Conservation (phyloP, 2,888 invertebrate genomes). For the Lasioglossum malachurum region DNA sequence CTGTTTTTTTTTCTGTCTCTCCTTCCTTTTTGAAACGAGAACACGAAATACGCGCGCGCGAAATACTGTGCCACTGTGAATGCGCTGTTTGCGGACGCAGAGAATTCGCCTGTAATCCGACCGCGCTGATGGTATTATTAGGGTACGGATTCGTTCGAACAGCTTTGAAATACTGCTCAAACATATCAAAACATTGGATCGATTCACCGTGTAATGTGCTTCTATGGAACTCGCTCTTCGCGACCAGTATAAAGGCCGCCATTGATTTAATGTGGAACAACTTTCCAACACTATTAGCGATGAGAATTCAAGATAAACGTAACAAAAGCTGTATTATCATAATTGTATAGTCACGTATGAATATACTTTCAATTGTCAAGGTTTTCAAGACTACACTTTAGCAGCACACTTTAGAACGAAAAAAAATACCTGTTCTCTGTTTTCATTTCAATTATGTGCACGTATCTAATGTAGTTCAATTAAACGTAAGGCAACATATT, state of each 20-base stretch:
- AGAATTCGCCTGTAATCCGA: slow-evolving; percentile 8
- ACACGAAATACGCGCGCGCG: background rate
- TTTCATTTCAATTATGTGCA: too few species aligned
- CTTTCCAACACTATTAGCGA: background rate
- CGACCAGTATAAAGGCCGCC: background rate
- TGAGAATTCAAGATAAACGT: background rate
- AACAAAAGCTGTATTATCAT: background rate
- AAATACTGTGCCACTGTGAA: slow-evolving; percentile 4
- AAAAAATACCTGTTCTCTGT: background rate
- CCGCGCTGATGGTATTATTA: slow-evolving; percentile 14
- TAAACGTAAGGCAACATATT: too few species aligned
- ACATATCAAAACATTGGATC: background rate
- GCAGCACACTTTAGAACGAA: too few species aligned
- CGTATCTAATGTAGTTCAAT: too few species aligned
- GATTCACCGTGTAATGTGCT: background rate
- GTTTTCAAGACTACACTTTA: background rate
- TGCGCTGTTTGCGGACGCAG: background rate
- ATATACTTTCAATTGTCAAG: background rate
- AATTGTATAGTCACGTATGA: background rate
- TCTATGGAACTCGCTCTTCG: background rate
- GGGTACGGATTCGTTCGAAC: background rate
- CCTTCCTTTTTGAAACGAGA: background rate
- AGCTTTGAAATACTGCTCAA: background rate
- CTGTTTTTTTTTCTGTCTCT: background rate
- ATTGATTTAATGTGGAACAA: background rate